Conservation (phyloP, 1,140 invertebrate genomes). For the Drosophila setifemur region DNA sequence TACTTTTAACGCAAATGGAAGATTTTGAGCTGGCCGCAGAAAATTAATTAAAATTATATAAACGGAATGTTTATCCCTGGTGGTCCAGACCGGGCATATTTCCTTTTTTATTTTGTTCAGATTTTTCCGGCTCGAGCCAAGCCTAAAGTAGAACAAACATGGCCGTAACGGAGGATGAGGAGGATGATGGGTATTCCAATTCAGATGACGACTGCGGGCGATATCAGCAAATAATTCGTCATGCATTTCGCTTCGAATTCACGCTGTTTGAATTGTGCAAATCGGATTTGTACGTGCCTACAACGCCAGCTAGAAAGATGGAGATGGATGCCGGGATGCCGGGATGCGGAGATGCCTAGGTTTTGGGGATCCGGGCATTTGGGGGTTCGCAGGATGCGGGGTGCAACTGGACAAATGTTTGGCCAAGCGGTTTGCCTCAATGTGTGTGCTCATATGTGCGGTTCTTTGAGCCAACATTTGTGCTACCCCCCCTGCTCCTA, state of each 20-base stretch:
- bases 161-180: slow-evolving; percentile 4
- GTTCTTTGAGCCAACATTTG: slow-evolving; percentile 68
- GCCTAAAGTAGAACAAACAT: slow-evolving; percentile 3
- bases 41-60: slow-evolving; percentile 77
- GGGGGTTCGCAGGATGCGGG: neutral
- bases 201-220: slow-evolving; percentile 33
- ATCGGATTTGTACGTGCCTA: slow-evolving; percentile 76
- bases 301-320: no score
- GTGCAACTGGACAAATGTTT: slow-evolving; percentile 69
- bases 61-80: slow-evolving; percentile 31
- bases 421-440: slow-evolving; percentile 59
- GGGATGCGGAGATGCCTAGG: neutral
- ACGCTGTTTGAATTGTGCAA: slow-evolving; percentile 75
- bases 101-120: neutral
- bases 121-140: neutral
- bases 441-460: slow-evolving; percentile 41
- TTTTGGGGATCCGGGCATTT: slow-evolving; percentile 5
- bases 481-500: neutral
- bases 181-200: neutral
- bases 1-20: slow-evolving; percentile 7
- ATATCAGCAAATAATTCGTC: slow-evolving; percentile 63
- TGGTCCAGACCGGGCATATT: neutral
- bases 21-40: slow-evolving; percentile 65
- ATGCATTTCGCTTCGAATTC: slow-evolving; percentile 54
- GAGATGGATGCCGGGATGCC: neutral